These are phyloP conservation scores for Turnix velox DNA, from an alignment of 2,113 vertebrate species.

Conservation along the genomic window DNA sequence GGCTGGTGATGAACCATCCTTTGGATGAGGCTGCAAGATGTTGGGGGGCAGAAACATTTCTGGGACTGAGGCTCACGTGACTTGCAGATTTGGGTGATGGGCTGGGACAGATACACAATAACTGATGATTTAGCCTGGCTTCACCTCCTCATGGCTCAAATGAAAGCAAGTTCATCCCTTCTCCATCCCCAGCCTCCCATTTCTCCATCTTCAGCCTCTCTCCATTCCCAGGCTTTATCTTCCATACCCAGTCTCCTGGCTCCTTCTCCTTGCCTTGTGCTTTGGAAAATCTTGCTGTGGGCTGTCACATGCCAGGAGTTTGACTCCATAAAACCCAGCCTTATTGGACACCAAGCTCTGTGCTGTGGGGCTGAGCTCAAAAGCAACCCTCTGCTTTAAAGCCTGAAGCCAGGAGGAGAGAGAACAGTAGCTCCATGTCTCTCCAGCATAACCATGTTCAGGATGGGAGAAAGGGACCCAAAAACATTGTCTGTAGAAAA, in stretches of 20 bases:
- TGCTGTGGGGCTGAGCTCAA: not conserved
- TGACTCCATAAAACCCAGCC: not conserved
- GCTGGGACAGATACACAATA: fast-evolving
- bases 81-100: not conserved
- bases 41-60: fast-evolving
- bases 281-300: not conserved
- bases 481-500: not conserved
- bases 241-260: not conserved
- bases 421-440: fast-evolving
- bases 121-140: not conserved
- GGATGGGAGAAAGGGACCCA: not conserved
- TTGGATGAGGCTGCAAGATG: not conserved
- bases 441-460: not conserved
- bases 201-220: not conserved
- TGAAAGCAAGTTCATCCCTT: not conserved
- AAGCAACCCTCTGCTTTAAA: not conserved
- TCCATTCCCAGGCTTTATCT: not conserved
- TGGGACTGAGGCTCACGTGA: fast-evolving
- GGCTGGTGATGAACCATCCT: not conserved
- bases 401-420: not conserved
- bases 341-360: not conserved
- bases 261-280: not conserved
- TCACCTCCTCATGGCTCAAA: not conserved
- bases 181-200: not conserved
- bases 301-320: not conserved